Percentiles rank a stretch among this genome's conserved stretches.
Evolutionary conservation across 2,797 vertebrate genomes (phyloP).

Genomic region (Uromys caudimaculatus): DNA sequence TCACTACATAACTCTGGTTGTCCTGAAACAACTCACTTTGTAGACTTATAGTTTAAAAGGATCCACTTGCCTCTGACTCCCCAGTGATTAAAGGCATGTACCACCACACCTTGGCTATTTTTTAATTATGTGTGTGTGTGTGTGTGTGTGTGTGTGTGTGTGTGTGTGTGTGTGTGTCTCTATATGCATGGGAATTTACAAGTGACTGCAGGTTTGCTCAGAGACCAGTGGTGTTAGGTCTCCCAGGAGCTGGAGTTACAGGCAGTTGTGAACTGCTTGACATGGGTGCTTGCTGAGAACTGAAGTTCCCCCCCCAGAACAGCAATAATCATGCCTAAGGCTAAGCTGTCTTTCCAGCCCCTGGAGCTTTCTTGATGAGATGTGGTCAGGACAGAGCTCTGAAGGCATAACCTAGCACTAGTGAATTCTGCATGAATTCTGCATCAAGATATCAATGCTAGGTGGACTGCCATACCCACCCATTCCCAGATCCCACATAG

Average conservation of each 20-base stretch:
- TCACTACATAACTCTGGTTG: neutral
- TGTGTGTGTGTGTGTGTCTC: too few species aligned
- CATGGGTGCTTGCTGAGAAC: neutral
- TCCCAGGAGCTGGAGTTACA: neutral
- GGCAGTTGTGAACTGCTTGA: neutral
- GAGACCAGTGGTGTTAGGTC: neutral
- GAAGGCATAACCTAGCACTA: too few species aligned
- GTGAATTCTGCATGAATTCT: neutral
- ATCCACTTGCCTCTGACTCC: neutral
- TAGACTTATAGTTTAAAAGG: neutral
- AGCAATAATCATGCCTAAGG: neutral
- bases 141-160: too few species aligned
- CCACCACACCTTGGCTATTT: neutral
- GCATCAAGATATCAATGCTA: neutral
- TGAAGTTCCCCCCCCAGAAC: neutral
- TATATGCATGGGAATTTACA: neutral
- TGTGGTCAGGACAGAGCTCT: accelerated
- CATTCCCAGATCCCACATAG: neutral
- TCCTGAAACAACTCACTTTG: neutral
- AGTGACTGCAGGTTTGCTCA: neutral
- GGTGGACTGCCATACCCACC: neutral
- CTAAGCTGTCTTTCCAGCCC: too few species aligned
- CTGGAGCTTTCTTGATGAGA: neutral
- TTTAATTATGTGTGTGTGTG: neutral
- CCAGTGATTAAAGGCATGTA: neutral